phyloP scores from a whole-genome alignment of 92 coral and sea anemone genomes.

The Heliopora coerulea region DNA sequence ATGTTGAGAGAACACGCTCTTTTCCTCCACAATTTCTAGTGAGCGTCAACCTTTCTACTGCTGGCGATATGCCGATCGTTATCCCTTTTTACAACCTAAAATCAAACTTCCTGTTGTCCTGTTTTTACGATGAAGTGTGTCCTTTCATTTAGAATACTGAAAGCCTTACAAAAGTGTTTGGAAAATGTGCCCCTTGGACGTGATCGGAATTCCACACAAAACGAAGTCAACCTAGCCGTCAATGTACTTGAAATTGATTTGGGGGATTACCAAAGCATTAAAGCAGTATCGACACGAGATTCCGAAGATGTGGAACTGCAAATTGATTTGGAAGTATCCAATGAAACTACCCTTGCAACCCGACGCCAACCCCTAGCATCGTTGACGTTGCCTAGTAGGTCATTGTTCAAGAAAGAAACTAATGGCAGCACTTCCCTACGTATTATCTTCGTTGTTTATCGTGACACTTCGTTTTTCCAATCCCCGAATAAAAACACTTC shows the following conservation, averaged over 20 bases:
- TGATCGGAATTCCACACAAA: constrained; percentile 48
- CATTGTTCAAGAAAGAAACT: constrained; percentile 48
- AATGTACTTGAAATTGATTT: constrained; percentile 27
- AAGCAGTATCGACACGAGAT: neutral
- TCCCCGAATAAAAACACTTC: constrained; percentile 1
- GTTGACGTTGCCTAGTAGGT: constrained; percentile 51
- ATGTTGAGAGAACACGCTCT: too few species aligned
- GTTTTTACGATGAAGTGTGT: too few species aligned
- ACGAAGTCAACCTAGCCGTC: constrained; percentile 57
- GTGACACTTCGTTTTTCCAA: constrained; percentile 72
- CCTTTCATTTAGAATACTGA: constrained; percentile 47
- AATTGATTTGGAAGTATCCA: neutral
- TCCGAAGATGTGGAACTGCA: too few species aligned
- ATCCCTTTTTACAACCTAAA: too few species aligned
- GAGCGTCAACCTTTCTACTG: too few species aligned
- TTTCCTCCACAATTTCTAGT: too few species aligned
- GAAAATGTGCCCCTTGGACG: constrained; percentile 59
- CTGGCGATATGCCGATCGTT: too few species aligned
- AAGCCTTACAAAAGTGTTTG: constrained; percentile 58
- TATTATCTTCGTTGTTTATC: constrained; percentile 68
- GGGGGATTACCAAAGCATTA: neutral
- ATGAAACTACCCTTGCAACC: neutral
- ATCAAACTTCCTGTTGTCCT: too few species aligned
- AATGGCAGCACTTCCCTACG: constrained; percentile 41
- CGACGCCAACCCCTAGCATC: constrained; percentile 46